Evolutionary conservation across 2,888 invertebrate genomes (phyloP), one percentile per base, ranked within the genome.

Genomic region (Xylota sylvarum): DNA sequence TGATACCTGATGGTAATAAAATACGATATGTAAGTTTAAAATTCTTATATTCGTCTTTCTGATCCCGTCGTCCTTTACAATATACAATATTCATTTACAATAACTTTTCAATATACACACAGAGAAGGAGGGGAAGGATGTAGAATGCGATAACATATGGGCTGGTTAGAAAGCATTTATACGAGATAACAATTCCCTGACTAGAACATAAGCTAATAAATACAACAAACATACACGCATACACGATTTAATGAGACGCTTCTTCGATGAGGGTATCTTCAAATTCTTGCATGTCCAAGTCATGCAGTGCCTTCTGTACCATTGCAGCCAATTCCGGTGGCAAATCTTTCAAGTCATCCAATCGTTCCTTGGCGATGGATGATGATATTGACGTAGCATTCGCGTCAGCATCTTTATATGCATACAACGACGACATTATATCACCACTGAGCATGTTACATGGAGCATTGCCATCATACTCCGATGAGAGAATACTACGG

Each of bases 261-360:
- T 86, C 86, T 50, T 86, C 82, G 9, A 82, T 72, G 1, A 86
- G 69, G 7, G 80, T 56, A 37, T 91, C 90, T 83, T 92, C 92
- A 58, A 91, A 91, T 69, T 92, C 92, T 17, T 92, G 90, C 89
- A 91, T 88, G 82, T 92, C 92, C 50, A 92, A 88, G 81, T 93
- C 93, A 79, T 93, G 91, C 77, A 94, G 90, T 2, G 93, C 93
- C 91, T 95, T 94, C 88, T 94, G 94, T 0, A 95, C 95, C 72
- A 95, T 91, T 67, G 94, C 93, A 80, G 95, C 94, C 73, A 95
- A 91, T 89, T 95, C 94, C 10, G 94, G 93, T 4, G 95, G 95
- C 84, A 95, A 91, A 88, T 94, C 93, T 67, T 91, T 91, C 5
- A 92, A 88, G 88, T 92, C 92, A 81, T 92, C 91, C 91, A 93